Base-by-base conservation (phyloP, 2,113 vertebrate species). In the Trachemys scripta region DNA sequence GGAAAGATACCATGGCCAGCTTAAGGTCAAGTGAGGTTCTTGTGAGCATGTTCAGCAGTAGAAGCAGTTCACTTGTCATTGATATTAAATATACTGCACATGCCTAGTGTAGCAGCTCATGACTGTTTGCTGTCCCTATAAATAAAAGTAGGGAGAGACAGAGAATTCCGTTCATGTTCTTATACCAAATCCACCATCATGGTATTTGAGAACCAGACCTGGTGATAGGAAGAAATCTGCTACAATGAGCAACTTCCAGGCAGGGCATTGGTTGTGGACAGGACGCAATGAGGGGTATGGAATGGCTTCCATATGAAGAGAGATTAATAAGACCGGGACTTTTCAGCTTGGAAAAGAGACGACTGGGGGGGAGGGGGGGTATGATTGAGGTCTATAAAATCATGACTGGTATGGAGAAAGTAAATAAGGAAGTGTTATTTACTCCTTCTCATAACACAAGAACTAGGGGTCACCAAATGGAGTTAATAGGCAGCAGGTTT, bases 191-290 rank as follows among this genome's bases (percentile, higher is more conserved):
- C 49, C 25, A 84, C 29, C 53, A 38, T 24, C 45, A 59, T 81
- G 49, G 17, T 35, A 54, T 59, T 47, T 45, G 76, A 56, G 25
- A 25, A 42, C 35, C 80, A 83, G 54, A n/a, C 24, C 45, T 42
- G 47, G 25, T n/a, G 62, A 29, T 12, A 38, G 56, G 50, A 59
- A 17, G 11, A 81, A 80, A 65, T 72, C n/a, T 38, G 27, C 35
- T 80, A 49, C 10, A 75, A 75, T 27, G 42, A 75, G 19, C 29
- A 76, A 10, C 20, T 76, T 89, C 86, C 80, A 94, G 78, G 42
- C 94, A 91, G 90, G 86, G 57, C 72, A 94, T 45, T 65, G 49
- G 80, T 69, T 50, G n/a, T 87, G 85, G 92, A 14, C 50, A 85
- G 85, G 20, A 56, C 14, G 12, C 27, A 62, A 62, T 29, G 31